Conservation (phyloP, 1,140 invertebrate species). For the Neodiprion pinetum region DNA sequence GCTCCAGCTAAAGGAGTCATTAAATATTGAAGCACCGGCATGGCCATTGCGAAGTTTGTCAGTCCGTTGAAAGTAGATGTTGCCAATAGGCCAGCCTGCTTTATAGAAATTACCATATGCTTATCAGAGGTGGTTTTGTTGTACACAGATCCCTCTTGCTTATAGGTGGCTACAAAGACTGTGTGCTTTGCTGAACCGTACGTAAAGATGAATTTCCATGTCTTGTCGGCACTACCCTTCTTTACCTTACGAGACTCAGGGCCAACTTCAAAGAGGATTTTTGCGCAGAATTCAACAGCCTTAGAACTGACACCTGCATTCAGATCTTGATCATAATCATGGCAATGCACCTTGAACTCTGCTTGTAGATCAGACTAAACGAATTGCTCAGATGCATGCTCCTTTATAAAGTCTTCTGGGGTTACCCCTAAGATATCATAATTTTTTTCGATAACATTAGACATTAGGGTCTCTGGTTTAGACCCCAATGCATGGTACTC, state of each 20-base stretch:
- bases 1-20: background rate
- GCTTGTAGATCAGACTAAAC: background rate
- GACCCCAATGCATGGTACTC: background rate
- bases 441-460: background rate
- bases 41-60: background rate
- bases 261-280: background rate
- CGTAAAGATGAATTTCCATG: background rate
- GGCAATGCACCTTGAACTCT: background rate
- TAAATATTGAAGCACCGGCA: background rate
- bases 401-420: background rate
- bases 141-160: background rate
- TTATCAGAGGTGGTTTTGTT: background rate
- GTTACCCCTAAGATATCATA: background rate
- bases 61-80: background rate
- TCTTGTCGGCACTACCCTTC: no score
- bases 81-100: background rate
- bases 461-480: background rate
- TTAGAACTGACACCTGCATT: background rate
- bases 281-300: background rate
- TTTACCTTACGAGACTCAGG: background rate
- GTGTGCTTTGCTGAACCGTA: background rate
- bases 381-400: no score
- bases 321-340: background rate
- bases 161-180: background rate
- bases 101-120: background rate